Evolutionary conservation across 2,113 vertebrate genomes (phyloP).

Genomic region (Lethenteron camtschaticum): DNA sequence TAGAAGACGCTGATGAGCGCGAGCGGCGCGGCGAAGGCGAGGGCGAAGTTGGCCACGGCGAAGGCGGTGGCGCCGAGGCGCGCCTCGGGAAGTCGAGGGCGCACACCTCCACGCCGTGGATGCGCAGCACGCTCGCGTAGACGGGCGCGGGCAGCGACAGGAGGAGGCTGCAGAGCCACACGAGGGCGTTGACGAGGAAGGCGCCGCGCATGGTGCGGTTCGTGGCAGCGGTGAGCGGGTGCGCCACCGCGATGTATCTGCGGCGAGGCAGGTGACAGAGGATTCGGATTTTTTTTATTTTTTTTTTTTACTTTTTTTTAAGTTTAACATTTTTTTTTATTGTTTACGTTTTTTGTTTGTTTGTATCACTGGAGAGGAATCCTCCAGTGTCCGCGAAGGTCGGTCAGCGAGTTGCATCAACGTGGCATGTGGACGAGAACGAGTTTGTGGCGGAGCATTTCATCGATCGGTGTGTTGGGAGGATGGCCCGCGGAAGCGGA

Average conservation of each 20-base stretch:
- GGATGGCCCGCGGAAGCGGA: too few species aligned
- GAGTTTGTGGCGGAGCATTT: too few species aligned
- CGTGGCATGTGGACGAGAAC: too few species aligned
- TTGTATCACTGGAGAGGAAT: too few species aligned
- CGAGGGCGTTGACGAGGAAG: conserved; percentile 31
- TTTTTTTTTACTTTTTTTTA: too few species aligned
- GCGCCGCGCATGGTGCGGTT: conserved; percentile 35
- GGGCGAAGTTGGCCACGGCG: conserved; percentile 36
- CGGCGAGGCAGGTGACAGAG: too few species aligned
- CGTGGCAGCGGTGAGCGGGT: conserved; percentile 24
- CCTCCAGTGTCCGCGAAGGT: too few species aligned
- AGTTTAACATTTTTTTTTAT: too few species aligned
- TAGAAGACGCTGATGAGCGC: conserved; percentile 43
- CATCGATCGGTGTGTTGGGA: too few species aligned
- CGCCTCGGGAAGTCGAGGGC: conserved; percentile 29
- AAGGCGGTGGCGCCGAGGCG: conserved; percentile 42
- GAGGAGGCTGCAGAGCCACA: conserved; percentile 36
- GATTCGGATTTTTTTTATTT: too few species aligned
- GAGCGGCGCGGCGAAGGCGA: conserved; percentile 37
- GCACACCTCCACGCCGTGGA: conserved; percentile 22
- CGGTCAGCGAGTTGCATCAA: too few species aligned
- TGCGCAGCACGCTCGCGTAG: conserved; percentile 25
- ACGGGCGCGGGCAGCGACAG: conserved; percentile 37
- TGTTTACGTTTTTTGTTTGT: too few species aligned
- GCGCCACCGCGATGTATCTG: conserved; percentile 39